Evolutionary conservation across 2,797 vertebrate species (phyloP), one percentile per base, ranked within the genome.

Genomic region (Trachops cirrhosus): DNA sequence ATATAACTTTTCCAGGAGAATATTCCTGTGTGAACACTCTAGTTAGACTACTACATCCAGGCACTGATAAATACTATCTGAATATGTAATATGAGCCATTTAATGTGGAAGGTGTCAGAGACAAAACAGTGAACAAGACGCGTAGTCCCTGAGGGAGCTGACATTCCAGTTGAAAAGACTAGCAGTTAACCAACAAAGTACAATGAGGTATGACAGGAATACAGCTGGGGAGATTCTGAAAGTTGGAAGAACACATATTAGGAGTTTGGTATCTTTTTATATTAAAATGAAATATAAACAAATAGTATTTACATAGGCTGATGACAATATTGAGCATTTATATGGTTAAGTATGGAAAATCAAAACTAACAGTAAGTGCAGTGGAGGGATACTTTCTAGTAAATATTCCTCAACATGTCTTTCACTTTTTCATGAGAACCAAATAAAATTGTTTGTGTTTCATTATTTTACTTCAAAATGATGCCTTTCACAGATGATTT

Each of bases 391-490:
- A 22, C 9, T 24, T 85, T 86, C 21, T 41, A 41, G 39, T 84
- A 21, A 94, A 54, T 78, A 70, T 26, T 89, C 91, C 32, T 93
- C 34, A 80, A 9, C 24, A 39, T 62, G 32, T 16, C n/a, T 82
- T 64, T 75, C 32, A 48, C 6, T 93, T 68, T 84, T 68, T 50
- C 32, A 9, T 80, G 54, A 92, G 39, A 77, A 46, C 4, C 15
- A 78, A 75, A 67, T 75, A 75, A 86, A 95, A 85, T 48, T n/a
- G 54, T 86, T 75, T 75, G 4, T 85, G 14, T 24, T 71, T 54
- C 6, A 62, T 86, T 87, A 90, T 88, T 94, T 94, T 18, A 67
- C 59, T 90, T 96, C 22, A 90, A 86, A 86, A 79, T 83, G 21
- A 85, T 89, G 2, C 21, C 32, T 79, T 9, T 91, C 32, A 68